These are phyloP conservation scores for Acanthochromis polyacanthus DNA, from an alignment of 2,113 vertebrate species.

Conservation along the genomic window DNA sequence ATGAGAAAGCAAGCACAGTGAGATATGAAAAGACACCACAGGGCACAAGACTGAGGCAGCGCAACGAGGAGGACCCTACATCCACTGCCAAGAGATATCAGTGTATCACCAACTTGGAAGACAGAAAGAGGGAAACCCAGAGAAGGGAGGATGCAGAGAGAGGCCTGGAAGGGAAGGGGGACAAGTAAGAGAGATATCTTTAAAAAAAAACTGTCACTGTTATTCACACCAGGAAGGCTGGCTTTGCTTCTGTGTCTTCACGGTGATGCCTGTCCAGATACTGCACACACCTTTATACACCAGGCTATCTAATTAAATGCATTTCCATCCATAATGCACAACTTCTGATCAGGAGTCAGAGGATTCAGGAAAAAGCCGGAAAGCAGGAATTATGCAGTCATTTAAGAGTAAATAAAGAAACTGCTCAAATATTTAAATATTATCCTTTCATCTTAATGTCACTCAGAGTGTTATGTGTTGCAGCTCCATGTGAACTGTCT, in stretches of 20 bases:
- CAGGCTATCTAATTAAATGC: conserved; percentile 86
- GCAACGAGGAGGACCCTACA: conserved; percentile 21
- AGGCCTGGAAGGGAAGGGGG: background rate
- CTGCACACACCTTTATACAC: conserved; percentile 55
- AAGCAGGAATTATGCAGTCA: conserved; percentile 30
- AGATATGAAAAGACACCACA: conserved; percentile 47
- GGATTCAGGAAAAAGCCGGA: conserved; percentile 40
- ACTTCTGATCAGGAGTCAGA: conserved; percentile 19
- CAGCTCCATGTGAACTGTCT: conserved; percentile 5
- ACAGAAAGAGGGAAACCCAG: conserved; percentile 30
- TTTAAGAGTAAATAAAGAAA: conserved; percentile 21
- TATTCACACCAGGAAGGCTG: conserved; percentile 25
- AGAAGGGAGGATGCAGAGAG: conserved; percentile 12
- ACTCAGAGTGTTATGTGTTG: background rate
- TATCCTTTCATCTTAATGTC: background rate
- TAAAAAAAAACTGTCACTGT: conserved; percentile 19
- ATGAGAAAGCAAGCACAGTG: conserved; percentile 37
- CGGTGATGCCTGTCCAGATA: conserved; percentile 32
- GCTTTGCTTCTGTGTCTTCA: conserved; percentile 50
- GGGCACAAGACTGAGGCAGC: conserved; percentile 43
- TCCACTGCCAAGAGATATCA: conserved; percentile 51
- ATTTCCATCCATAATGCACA: conserved; percentile 52
- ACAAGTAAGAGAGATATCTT: conserved; percentile 7
- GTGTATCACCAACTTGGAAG: conserved; percentile 9
- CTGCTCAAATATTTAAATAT: background rate